Conservation (phyloP, 2,113 vertebrate genomes). For the Atrichornis clamosus region DNA sequence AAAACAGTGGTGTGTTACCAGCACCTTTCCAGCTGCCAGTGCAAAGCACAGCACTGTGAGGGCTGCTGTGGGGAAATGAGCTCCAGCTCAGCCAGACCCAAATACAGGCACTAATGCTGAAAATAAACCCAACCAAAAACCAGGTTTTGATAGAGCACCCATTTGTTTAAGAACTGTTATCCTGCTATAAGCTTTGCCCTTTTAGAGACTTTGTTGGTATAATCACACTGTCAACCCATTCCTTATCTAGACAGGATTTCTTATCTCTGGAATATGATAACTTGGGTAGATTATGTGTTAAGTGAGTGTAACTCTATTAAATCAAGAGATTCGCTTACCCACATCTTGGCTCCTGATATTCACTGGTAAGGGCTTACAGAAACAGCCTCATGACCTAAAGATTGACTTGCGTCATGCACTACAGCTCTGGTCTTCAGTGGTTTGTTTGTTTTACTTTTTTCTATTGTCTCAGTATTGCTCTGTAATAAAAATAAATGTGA, state of each 20-base stretch:
- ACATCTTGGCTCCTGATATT: not conserved
- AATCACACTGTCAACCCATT: not conserved
- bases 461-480: not conserved
- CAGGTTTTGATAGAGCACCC: not conserved
- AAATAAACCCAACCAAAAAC: not conserved
- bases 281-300: not conserved
- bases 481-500: not conserved
- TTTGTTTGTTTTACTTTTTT: not conserved
- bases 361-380: not conserved
- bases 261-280: not conserved
- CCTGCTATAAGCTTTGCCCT: not conserved
- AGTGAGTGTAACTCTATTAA: not conserved
- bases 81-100: not conserved
- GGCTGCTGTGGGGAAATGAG: not conserved
- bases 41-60: not conserved
- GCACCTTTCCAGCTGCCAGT: not conserved
- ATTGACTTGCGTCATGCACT: not conserved
- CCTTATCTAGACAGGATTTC: not conserved
- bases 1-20: not conserved
- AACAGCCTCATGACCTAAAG: not conserved
- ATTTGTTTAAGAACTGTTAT: not conserved
- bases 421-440: not conserved
- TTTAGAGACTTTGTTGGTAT: not conserved
- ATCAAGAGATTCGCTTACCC: not conserved
- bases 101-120: not conserved